Base-by-base conservation (phyloP, 1,140 invertebrate genomes). In the Ctenoplectra terminalis region DNA sequence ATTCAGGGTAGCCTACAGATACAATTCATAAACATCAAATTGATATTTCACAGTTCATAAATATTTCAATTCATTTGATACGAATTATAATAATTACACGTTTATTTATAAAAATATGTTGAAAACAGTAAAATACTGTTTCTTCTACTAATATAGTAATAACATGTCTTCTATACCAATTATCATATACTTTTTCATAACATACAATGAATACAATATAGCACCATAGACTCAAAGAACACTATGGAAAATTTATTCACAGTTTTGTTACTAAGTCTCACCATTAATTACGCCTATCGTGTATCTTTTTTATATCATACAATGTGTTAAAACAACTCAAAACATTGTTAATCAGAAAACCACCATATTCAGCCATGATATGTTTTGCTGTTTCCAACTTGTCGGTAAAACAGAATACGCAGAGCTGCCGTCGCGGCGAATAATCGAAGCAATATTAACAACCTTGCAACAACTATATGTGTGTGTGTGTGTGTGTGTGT, bases 321-420 rank as follows among this genome's bases (percentile, higher is more conserved):
- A 71, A 82, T 58, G 23, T 63, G 84, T 70, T 77, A 58, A 67
- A 43, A 78, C 75, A 58, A 73, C 54, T 84, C 29, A 82, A 79
- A 37, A 70, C 52, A 79, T 79, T 87, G 52, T 81, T 56, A 70
- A 84, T 78, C 72, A 77, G 40, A 63, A 81, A 63, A 43, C 79
- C 71, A 63, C 58, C 73, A 80, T 72, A 61, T 86, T 81, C 82
- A 88, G 88, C 89, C 87, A 87, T 90, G 85, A 90, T 67, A 78
- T 79, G 73, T 73, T 69, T 81, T 82, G 63, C 73, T 70, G 69
- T 80, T 80, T 70, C n/a, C 37, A 61, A 31, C 67, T 54, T 61
- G 63, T 86, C 83, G 87, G 56, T 90, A 90, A 84, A 72, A 77
- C 66, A 85, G 82, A 63, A n/a, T 26, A 48, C 40, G 84, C 58